Evolutionary conservation across 2,113 vertebrate species (phyloP), one percentile per base, ranked within the genome.

Genomic region (Boulengeromyrus knoepffleri): DNA sequence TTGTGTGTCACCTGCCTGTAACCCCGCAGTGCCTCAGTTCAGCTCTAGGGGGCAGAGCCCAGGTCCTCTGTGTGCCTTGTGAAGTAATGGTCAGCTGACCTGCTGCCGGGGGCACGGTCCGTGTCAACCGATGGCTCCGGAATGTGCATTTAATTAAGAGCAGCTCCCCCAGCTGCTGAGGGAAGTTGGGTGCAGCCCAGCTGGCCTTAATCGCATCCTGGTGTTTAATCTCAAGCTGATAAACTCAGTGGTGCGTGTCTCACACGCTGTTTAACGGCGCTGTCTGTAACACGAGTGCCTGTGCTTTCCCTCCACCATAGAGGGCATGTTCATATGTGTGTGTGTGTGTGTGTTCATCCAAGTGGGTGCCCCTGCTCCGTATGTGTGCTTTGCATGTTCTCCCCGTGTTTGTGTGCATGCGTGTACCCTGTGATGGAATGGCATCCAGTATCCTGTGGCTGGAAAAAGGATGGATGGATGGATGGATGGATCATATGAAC

Each of bases 61-160:
- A 27, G 15, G 17, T 8, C 42, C 27, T 15, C 88, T 36, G 46
- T 45, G 24, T 50, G 45, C 49, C 46, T n/a, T 21, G 13, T 92
- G 62, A 31, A 27, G 27, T 70, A 13, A 70, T 12, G n/a, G 62
- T n/a, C 21, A 10, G 12, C 62, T 49, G 27, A 50, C 45, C 24
- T 85, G 46, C 46, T 85, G 19, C 45, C 3, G 10, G 42, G n/a
- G 42, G 24, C n/a, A 47, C 12, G 0, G 2, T 17, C 62, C 1
- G 8, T 49, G 19, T 92, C 88, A 92, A 50, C 80, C 90, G 70
- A 89, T 53, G 17, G 19, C 36, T 39, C 24, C 70, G 50, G 88
- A 91, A 90, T 90, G 89, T 90, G 31, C 85, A 49, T 91, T 74
- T 90, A 53, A 89, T 89, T 89, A 90, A 85, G 53, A 39, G 36